Base-by-base conservation (phyloP, 2,888 invertebrate genomes). In the Pomacea canaliculata region DNA sequence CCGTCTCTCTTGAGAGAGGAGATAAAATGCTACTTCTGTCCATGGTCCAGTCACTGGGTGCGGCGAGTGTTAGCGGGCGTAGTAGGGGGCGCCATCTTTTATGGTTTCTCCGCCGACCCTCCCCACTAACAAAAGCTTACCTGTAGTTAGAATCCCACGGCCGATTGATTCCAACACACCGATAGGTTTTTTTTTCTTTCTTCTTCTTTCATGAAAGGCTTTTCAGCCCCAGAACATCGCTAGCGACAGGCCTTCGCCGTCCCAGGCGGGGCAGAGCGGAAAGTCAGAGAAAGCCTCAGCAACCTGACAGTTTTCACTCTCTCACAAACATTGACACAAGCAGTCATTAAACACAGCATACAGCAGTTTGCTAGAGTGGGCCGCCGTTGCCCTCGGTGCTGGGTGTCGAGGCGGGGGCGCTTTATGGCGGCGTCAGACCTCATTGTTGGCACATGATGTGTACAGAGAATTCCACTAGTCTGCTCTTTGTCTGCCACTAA, bases 11-110 rank as follows among this genome's bases (percentile, higher is more conserved):
- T 67, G 16, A 10, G 46, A 10, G 69, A 49, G 19, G 69, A 48
- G 69, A 49, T 69, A 69, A 69, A 69, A 69, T 49, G 69, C 49
- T 69, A 49, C 49, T 49, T 69, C 69, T 69, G 69, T 69, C 49
- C 49, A 19, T 19, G 19, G 13, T 16, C 19, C 69, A 69, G 69
- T 69, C 69, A 46, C 49, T 69, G 49, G 23, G 69, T 69, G 69
- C 69, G 48, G 16, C 10, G n/a, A 56, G 51, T 56, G 51, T 56
- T 56, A 19, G 49, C 69, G 10, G 48, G 23, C 69, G 49, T 69
- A 19, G n/a, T n/a, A 49, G n/a, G 63, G 18, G n/a, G 23, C 18
- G 16, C 49, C 69, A 19, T 19, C 46, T 49, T 49, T 19, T 49
- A 49, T 49, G 18, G 13, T 49, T 19, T 19, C 69, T 49, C 7